A percentile compares a stretch with the other conserved stretches of the same genome.
Evolutionary conservation across 2,888 invertebrate species (phyloP).

Genomic region (Agrotis exclamationis): DNA sequence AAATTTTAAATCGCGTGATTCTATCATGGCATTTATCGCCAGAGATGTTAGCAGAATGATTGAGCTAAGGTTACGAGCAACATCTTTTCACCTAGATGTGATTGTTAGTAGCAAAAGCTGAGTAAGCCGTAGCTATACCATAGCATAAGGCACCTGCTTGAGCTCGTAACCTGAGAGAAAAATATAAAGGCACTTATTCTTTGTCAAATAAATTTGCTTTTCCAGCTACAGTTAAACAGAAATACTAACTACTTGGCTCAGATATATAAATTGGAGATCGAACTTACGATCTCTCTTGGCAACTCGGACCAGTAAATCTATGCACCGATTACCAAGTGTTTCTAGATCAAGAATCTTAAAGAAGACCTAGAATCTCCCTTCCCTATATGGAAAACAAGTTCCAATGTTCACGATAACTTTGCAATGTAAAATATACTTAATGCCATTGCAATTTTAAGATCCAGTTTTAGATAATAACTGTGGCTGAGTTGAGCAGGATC

Average conservation of each 20-base stretch:
- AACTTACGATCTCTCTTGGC: conserved; percentile 10
- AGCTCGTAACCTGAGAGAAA: neutral
- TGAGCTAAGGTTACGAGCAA: no score
- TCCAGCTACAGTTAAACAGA: conserved; percentile 5
- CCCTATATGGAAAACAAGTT: conserved; percentile 55
- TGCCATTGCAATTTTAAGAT: conserved; percentile 53
- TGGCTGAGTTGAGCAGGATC: conserved; percentile 44
- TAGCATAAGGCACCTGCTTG: no score
- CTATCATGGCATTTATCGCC: no score
- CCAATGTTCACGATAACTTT: conserved; percentile 40
- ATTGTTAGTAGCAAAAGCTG: no score
- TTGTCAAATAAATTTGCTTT: neutral
- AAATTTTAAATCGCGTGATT: no score
- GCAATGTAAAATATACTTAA: conserved; percentile 63
- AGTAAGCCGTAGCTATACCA: no score
- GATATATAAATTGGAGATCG: conserved; percentile 10
- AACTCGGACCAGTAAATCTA: conserved; percentile 22
- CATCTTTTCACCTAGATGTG: no score
- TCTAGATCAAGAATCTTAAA: conserved; percentile 41
- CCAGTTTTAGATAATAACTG: conserved; percentile 54
- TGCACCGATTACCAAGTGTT: conserved; percentile 34
- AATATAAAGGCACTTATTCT: neutral
- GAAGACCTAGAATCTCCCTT: conserved; percentile 52
- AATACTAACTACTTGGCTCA: neutral
- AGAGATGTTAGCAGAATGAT: no score